Evolutionary conservation across 2,113 vertebrate genomes (phyloP).

Genomic region (Pipra filicauda): DNA sequence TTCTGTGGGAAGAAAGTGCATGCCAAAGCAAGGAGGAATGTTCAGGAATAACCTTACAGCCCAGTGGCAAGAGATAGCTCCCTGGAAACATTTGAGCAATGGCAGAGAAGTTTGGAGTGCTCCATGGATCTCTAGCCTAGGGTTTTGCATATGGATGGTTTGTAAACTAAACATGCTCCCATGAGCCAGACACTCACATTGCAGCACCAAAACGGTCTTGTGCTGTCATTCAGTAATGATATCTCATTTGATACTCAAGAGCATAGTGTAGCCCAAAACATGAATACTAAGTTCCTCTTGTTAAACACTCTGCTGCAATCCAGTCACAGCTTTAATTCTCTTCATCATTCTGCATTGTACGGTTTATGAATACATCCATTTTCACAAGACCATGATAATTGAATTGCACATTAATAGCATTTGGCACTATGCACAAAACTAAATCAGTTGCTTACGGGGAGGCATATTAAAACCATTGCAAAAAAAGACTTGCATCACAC

Average conservation of each 20-base stretch:
- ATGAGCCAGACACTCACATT: neutral
- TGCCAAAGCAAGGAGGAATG: neutral
- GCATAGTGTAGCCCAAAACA: slow-evolving; percentile 21
- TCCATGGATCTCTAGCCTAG: neutral
- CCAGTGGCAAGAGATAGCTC: neutral
- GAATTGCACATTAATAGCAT: slow-evolving; percentile 56
- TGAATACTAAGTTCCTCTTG: slow-evolving; percentile 44
- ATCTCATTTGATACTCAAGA: slow-evolving; percentile 52
- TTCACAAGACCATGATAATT: slow-evolving; percentile 54
- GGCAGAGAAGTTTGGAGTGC: neutral
- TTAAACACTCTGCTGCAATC: slow-evolving; percentile 23
- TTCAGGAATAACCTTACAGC: slow-evolving; percentile 31
- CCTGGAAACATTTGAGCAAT: neutral
- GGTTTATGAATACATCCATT: slow-evolving; percentile 56
- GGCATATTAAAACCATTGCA: slow-evolving; percentile 17
- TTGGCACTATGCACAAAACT: slow-evolving; percentile 37
- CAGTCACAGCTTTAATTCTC: slow-evolving; percentile 49
- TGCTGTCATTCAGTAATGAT: slow-evolving; percentile 52
- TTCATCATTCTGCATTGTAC: slow-evolving; percentile 49
- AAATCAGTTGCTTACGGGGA: slow-evolving; percentile 44
- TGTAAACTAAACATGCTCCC: neutral
- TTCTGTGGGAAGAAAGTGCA: neutral
- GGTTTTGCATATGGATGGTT: neutral
- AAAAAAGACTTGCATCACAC: slow-evolving; percentile 25
- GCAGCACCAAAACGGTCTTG: slow-evolving; percentile 4